phyloP scores from a whole-genome alignment of 2,113 vertebrate genomes.

The Ochotona curzoniae region DNA sequence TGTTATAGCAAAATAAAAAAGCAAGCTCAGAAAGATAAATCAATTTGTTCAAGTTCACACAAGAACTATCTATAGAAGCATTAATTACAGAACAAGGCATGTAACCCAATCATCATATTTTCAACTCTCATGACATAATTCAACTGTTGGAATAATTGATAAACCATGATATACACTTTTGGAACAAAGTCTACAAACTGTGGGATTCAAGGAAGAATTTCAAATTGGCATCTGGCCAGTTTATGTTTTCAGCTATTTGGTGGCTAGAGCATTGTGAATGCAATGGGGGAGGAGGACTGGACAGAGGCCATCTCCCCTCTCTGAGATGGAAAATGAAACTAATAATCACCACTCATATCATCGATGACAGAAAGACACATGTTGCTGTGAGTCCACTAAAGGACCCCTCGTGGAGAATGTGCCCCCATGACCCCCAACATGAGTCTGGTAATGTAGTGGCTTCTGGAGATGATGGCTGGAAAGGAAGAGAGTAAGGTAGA shows the following conservation, averaged over 20 bases:
- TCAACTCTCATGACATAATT: background rate
- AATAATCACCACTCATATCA: background rate
- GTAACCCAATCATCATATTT: background rate
- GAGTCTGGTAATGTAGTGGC: background rate
- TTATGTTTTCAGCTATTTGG: background rate
- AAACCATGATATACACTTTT: background rate
- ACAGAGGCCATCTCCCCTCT: background rate
- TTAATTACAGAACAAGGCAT: background rate
- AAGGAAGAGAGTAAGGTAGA: background rate
- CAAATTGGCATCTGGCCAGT: background rate
- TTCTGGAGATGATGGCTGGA: background rate
- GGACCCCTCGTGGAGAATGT: background rate
- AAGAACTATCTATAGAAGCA: background rate
- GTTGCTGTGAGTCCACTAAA: background rate
- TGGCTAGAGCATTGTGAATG: background rate
- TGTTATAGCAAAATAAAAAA: background rate
- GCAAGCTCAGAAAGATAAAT: constrained; percentile 14
- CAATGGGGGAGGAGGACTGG: background rate
- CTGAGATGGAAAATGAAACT: background rate
- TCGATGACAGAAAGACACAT: background rate
- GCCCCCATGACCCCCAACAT: background rate
- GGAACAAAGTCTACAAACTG: background rate
- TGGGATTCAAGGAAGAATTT: background rate
- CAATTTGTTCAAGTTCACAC: background rate
- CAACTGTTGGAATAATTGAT: background rate